These are phyloP conservation scores for Archocentrus centrarchus DNA, from an alignment of 2,113 vertebrate genomes.

Conservation along the genomic window DNA sequence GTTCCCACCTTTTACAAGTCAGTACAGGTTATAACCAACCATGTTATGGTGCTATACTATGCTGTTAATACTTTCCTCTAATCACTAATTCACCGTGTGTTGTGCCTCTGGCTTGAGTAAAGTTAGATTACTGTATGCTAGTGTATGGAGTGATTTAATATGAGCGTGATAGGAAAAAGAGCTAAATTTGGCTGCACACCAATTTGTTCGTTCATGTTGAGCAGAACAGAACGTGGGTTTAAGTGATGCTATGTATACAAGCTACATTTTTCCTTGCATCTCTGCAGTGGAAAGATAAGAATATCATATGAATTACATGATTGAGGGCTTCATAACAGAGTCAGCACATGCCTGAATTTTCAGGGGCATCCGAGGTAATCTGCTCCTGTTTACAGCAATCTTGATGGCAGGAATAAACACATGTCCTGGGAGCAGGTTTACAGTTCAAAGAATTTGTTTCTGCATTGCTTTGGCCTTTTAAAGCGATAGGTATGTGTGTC, in stretches of 20 bases:
- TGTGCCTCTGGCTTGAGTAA: accelerated
- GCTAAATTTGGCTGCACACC: accelerated
- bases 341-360: background rate
- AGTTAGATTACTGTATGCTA: background rate
- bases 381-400: background rate
- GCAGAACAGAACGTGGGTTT: too few relatives aligned
- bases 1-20: constrained; percentile 94
- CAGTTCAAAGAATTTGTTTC: too few relatives aligned
- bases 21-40: background rate
- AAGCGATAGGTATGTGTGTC: too few relatives aligned
- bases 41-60: accelerated
- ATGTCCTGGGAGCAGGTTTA: too few relatives aligned
- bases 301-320: background rate
- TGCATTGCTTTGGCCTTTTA: too few relatives aligned
- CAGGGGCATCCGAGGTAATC: background rate
- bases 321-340: background rate
- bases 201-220: background rate
- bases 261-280: background rate
- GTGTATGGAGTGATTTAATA: background rate
- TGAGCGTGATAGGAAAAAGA: background rate
- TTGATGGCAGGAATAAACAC: background rate
- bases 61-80: background rate
- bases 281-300: background rate
- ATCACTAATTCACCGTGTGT: background rate
- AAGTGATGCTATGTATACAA: too few relatives aligned